Conservation (phyloP, 2,797 vertebrate genomes). For the Semaprochilodus insignis region DNA sequence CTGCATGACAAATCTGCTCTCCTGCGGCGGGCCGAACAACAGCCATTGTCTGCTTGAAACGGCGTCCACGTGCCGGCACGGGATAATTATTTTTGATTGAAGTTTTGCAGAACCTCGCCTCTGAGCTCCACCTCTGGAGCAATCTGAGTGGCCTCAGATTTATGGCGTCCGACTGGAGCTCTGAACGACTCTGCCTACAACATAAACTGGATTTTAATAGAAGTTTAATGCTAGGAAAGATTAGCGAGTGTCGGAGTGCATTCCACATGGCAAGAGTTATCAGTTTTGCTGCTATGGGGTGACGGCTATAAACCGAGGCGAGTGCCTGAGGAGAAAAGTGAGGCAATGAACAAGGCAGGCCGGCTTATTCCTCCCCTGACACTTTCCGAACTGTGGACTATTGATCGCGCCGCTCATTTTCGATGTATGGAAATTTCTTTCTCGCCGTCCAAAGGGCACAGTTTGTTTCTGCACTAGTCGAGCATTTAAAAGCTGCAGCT, state of each 20-base stretch:
- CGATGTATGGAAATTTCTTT: conserved; percentile 72
- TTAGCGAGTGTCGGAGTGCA: conserved; percentile 67
- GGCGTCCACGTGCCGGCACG: conserved; percentile 42
- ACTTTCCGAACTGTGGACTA: conserved; percentile 66
- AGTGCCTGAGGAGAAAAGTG: conserved; percentile 40
- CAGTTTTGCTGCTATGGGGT: conserved; percentile 57
- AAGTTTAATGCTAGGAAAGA: conserved; percentile 70
- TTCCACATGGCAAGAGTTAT: conserved; percentile 52
- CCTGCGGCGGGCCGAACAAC: conserved; percentile 58
- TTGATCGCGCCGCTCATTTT: conserved; percentile 76
- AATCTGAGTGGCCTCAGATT: conserved; percentile 28
- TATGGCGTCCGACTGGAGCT: conserved; percentile 31
- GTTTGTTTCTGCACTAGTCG: conserved; percentile 78
- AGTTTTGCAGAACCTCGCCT: conserved; percentile 56
- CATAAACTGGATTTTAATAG: conserved; percentile 63
- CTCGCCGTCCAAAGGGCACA: conserved; percentile 68
- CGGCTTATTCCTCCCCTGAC: conserved; percentile 54
- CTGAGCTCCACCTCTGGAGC: conserved; percentile 51
- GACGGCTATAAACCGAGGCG: conserved; percentile 53
- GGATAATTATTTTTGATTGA: conserved; percentile 69
- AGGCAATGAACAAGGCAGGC: conserved; percentile 35
- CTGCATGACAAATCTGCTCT: conserved; percentile 62
- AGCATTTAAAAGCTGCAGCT: conserved; percentile 79
- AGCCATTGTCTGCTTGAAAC: conserved; percentile 61
- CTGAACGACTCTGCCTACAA: conserved; percentile 38